phyloP scores from a whole-genome alignment of 2,797 vertebrate species.

The Echiichthys vipera region DNA sequence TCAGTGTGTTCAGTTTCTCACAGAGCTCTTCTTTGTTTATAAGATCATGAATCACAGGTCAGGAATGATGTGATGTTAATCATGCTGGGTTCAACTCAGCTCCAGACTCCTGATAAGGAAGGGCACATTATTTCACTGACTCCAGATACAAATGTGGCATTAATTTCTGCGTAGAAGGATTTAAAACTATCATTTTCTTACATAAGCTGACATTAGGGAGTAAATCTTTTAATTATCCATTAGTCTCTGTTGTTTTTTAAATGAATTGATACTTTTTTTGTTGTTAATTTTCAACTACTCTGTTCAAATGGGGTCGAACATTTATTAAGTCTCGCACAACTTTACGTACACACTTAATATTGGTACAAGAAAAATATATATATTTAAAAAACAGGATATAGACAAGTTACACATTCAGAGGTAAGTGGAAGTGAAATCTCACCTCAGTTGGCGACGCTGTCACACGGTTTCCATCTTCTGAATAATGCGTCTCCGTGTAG shows the following conservation, averaged over 20 bases:
- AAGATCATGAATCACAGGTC: not conserved
- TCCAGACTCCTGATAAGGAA: not conserved
- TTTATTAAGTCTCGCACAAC: no score
- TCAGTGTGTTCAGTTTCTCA: not conserved
- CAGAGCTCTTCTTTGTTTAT: slow-evolving; percentile 15
- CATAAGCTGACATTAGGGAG: no score
- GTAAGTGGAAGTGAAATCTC: not conserved
- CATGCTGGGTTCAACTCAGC: not conserved
- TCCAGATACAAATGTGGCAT: not conserved
- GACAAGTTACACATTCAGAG: no score
- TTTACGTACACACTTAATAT: no score
- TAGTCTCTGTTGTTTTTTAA: not conserved
- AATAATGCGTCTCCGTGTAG: slow-evolving; percentile 87
- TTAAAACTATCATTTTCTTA: no score
- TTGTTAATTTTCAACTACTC: no score
- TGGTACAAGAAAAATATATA: no score
- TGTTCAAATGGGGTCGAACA: no score
- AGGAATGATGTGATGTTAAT: not conserved
- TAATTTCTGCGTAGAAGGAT: not conserved
- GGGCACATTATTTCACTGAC: not conserved
- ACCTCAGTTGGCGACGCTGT: slow-evolving; percentile 80
- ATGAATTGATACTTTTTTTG: not conserved
- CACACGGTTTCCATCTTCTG: slow-evolving; percentile 82
- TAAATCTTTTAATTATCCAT: no score
- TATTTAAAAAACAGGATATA: no score